These are phyloP conservation scores for Oryzias curvinotus DNA, from an alignment of 2,113 vertebrate species.

Conservation along the genomic window DNA sequence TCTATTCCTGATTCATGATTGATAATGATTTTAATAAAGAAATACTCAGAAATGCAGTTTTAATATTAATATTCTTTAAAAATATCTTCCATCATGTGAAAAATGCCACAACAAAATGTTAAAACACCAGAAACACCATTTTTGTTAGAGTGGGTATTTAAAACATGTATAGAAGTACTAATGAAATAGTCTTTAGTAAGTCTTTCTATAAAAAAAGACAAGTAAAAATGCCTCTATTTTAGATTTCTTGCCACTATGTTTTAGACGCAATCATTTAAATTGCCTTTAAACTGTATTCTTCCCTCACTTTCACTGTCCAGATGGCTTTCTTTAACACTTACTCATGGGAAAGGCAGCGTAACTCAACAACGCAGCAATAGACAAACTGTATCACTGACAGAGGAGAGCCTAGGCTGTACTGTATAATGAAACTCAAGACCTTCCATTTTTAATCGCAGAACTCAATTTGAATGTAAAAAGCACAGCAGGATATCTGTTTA, in stretches of 20 bases:
- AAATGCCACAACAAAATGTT: too few species aligned
- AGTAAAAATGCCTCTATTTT: not conserved
- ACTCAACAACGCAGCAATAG: slow-evolving; percentile 39
- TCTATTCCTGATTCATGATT: too few species aligned
- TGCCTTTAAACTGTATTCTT: slow-evolving; percentile 7
- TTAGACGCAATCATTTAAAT: slow-evolving; percentile 4
- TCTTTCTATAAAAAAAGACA: too few species aligned
- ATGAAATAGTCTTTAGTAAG: too few species aligned
- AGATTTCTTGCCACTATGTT: not conserved
- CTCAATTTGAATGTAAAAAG: not conserved
- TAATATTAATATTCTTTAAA: too few species aligned
- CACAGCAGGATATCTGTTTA: slow-evolving; percentile 4
- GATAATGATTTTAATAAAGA: too few species aligned
- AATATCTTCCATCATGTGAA: too few species aligned
- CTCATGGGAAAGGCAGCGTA: slow-evolving; percentile 26
- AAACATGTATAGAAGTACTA: too few species aligned
- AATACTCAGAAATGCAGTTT: too few species aligned
- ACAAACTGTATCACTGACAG: slow-evolving; percentile 26
- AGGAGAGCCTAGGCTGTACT: slow-evolving; percentile 3
- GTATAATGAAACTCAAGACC: slow-evolving; percentile 6
- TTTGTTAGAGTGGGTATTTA: too few species aligned
- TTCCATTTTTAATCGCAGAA: slow-evolving; percentile 1
- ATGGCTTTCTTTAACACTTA: slow-evolving; percentile 61
- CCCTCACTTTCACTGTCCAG: slow-evolving; percentile 58
- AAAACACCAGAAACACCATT: too few species aligned